phyloP scores from a whole-genome alignment of 2,888 invertebrate species.

The Eudasyphora cyanicolor region DNA sequence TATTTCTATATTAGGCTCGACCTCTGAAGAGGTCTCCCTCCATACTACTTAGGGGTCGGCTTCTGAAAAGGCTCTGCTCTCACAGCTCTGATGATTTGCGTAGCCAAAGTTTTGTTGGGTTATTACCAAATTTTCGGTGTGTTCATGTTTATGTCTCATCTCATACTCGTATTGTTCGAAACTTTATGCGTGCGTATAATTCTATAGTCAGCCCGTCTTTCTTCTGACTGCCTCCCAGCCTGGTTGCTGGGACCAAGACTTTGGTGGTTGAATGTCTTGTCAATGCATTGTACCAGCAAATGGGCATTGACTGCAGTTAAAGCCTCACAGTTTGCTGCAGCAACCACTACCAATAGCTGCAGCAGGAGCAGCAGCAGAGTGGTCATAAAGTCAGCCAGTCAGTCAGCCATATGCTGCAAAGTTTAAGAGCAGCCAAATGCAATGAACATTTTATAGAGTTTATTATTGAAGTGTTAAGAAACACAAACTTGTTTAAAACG shows the following conservation, averaged over 20 bases:
- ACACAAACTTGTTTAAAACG: slow-evolving; percentile 60
- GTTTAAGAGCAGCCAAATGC: slow-evolving; percentile 20
- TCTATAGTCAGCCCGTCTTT: not conserved
- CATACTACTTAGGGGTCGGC: no score
- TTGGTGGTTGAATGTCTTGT: not conserved
- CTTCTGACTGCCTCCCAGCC: slow-evolving; percentile 22
- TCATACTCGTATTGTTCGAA: slow-evolving; percentile 55
- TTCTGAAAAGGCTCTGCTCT: no score
- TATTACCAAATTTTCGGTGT: not conserved
- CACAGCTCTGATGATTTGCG: no score
- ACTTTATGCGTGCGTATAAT: slow-evolving; percentile 57
- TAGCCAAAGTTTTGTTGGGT: not conserved
- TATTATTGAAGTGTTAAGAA: slow-evolving; percentile 60
- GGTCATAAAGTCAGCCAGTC: not conserved
- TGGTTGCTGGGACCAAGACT: not conserved
- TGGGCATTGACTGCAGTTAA: no score
- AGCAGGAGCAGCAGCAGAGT: slow-evolving; percentile 5
- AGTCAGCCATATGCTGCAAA: not conserved
- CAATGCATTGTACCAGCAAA: no score
- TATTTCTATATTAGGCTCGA: no score
- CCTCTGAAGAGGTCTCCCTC: no score
- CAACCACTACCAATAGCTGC: not conserved
- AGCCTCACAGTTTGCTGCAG: not conserved
- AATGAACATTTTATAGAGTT: slow-evolving; percentile 44
- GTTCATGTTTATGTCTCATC: slow-evolving; percentile 62